phyloP scores from a whole-genome alignment of 2,797 vertebrate genomes.

The Malacoctenus gilli region DNA sequence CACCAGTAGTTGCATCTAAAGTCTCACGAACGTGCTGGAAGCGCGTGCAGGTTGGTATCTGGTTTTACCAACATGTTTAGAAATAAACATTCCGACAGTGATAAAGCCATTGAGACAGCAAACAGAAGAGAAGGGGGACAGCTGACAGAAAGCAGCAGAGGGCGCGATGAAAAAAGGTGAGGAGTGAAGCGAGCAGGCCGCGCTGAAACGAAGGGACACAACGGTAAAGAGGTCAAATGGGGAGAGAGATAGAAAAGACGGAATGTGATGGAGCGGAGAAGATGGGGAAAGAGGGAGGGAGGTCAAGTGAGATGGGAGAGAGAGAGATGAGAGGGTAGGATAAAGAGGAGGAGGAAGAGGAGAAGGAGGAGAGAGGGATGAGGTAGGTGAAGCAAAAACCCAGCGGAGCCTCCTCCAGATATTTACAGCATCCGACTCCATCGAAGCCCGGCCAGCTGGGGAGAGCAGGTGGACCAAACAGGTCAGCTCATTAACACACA shows the following conservation, averaged over 20 bases:
- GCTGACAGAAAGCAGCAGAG: not conserved
- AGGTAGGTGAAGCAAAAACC: constrained; percentile 56
- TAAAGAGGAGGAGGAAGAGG: constrained; percentile 19
- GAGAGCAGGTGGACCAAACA: constrained; percentile 81
- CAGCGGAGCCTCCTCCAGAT: constrained; percentile 66
- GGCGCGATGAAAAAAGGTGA: constrained; percentile 8
- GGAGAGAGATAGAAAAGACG: constrained; percentile 8
- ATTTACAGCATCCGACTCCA: constrained; percentile 73
- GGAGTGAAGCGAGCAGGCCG: not conserved
- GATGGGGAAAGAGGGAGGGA: constrained; percentile 26
- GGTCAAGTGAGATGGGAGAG: constrained; percentile 28
- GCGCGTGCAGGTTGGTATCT: too few species aligned
- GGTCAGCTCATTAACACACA: constrained; percentile 82
- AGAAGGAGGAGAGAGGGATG: constrained; percentile 12
- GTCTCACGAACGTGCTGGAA: too few species aligned
- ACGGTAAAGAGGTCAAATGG: constrained; percentile 32
- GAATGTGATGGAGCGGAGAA: not conserved
- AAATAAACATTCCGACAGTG: too few species aligned
- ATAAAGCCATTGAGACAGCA: too few species aligned
- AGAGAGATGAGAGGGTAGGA: constrained; percentile 20
- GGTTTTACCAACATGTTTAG: too few species aligned
- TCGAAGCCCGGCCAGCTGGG: constrained; percentile 74
- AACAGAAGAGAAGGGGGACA: not conserved
- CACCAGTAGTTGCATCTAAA: too few species aligned
- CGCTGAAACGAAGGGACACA: not conserved